These are phyloP conservation scores for Pelosia muscerda DNA, from an alignment of 2,888 invertebrate species.

Conservation along the genomic window DNA sequence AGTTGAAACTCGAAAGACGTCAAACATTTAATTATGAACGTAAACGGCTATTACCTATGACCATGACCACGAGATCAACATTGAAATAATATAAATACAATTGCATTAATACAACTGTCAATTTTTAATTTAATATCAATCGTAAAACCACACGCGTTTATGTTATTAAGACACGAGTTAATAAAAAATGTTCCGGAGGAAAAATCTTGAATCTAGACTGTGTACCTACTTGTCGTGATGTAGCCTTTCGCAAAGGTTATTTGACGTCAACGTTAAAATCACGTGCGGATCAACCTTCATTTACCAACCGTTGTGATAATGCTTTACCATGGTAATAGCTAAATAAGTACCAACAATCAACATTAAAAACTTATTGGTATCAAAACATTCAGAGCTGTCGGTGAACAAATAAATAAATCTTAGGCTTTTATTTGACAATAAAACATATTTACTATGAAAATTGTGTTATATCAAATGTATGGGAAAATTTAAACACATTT, in stretches of 20 bases:
- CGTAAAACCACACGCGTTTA: not conserved
- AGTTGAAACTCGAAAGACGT: constrained; percentile 21
- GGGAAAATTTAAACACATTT: not conserved
- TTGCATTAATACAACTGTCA: not conserved
- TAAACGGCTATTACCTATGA: constrained; percentile 43
- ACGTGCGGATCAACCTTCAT: constrained; percentile 69
- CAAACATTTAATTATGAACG: constrained; percentile 21
- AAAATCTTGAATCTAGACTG: constrained; percentile 10
- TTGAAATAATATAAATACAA: constrained; percentile 17
- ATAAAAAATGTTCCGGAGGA: constrained; percentile 11
- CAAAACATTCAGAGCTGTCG: not conserved
- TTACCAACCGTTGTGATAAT: constrained; percentile 37
- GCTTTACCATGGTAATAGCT: constrained; percentile 23
- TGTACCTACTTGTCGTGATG: constrained; percentile 29
- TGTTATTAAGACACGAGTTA: constrained; percentile 1
- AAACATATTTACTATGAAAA: not conserved
- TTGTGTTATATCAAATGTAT: not conserved
- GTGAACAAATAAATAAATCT: not conserved
- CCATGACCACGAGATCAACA: constrained; percentile 42
- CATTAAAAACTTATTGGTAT: constrained; percentile 21
- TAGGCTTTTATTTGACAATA: not conserved
- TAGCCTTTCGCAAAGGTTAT: constrained; percentile 55
- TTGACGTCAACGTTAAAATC: constrained; percentile 66
- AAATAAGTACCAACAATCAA: constrained; percentile 23
- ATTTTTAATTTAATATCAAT: not conserved